Evolutionary conservation across 2,888 invertebrate genomes (phyloP).

Genomic region (Argyresthia goedartella): DNA sequence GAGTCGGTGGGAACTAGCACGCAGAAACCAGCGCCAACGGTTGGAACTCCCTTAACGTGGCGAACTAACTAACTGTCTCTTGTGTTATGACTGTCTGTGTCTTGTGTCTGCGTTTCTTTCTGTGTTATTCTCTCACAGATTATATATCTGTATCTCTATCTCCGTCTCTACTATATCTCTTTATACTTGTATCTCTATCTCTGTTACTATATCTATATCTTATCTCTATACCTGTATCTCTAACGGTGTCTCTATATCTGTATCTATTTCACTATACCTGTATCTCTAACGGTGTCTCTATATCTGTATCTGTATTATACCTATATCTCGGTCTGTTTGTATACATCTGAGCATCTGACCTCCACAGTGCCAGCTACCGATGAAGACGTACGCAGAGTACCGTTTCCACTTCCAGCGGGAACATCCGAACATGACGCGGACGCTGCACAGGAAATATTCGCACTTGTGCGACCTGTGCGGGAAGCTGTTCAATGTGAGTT

Average conservation of each 20-base stretch:
- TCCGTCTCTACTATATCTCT: too few species aligned
- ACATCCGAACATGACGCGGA: neutral
- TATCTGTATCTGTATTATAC: neutral
- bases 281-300: neutral
- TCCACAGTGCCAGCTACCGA: neutral
- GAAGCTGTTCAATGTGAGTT: neutral
- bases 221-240: too few species aligned
- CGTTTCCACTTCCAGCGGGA: conserved; percentile 3
- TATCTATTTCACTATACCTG: neutral
- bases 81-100: too few species aligned
- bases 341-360: neutral
- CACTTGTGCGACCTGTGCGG: conserved; percentile 6
- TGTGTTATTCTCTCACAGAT: too few species aligned
- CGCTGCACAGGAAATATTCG: neutral
- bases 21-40: too few species aligned
- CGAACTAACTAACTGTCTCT: too few species aligned
- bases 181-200: too few species aligned
- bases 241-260: neutral
- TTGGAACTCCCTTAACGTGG: too few species aligned
- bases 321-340: neutral
- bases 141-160: too few species aligned
- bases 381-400: neutral
- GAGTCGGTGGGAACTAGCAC: too few species aligned
- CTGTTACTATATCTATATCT: too few species aligned
- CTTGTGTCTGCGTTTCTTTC: too few species aligned